Evolutionary conservation across 2,888 invertebrate genomes (phyloP).

Genomic region (Blastobasis lacticolella): DNA sequence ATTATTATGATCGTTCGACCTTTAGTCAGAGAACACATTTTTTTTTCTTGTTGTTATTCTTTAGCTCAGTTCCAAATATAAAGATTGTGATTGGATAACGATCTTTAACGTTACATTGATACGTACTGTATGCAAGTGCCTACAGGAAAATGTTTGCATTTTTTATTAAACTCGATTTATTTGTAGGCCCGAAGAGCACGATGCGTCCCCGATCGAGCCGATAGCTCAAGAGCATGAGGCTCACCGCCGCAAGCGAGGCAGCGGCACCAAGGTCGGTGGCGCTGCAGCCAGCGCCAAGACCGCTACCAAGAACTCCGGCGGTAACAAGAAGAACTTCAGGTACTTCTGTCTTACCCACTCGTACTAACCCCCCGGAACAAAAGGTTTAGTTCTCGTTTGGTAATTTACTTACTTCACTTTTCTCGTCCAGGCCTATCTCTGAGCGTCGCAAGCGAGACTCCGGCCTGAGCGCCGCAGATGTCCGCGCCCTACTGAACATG

Average conservation of each 20-base stretch:
- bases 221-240: constrained; percentile 45
- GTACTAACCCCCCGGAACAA: background rate
- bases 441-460: constrained; percentile 76
- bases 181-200: constrained; percentile 48
- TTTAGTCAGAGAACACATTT: too few relatives aligned
- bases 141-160: too few relatives aligned
- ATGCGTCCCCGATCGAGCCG: constrained; percentile 47
- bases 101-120: too few relatives aligned
- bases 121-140: too few relatives aligned
- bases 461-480: constrained; percentile 76
- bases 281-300: constrained; percentile 65
- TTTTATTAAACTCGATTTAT: background rate
- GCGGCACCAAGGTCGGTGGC: constrained; percentile 60
- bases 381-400: background rate
- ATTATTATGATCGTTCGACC: too few relatives aligned
- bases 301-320: constrained; percentile 60
- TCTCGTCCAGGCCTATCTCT: constrained; percentile 44
- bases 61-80: too few relatives aligned
- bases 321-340: constrained; percentile 67
- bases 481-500: constrained; percentile 72
- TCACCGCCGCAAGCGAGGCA: constrained; percentile 56
- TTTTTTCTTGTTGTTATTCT: too few relatives aligned
- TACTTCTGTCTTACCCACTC: constrained; percentile 16
- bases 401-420: background rate
- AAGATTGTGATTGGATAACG: background rate